Percentiles rank a stretch among this genome's conserved stretches.
phyloP scores from a whole-genome alignment of 2,888 invertebrate species.

The Brachyptera risi region DNA sequence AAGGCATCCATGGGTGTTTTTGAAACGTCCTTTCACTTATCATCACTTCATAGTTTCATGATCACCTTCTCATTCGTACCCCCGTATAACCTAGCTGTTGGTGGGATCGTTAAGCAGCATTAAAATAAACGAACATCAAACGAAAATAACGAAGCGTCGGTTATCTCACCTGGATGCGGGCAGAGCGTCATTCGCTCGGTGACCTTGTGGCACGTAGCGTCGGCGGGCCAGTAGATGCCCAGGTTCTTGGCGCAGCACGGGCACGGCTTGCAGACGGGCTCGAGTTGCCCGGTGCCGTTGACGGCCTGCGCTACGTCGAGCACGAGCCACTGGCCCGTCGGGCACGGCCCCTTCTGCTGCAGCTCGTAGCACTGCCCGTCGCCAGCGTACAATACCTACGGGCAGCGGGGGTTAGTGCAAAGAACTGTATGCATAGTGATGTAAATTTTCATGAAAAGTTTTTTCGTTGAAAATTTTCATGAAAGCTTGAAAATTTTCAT shows the following conservation, averaged over 20 bases:
- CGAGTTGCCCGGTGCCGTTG: neutral
- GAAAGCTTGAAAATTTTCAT: too few species aligned
- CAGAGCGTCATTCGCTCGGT: slow-evolving; percentile 24
- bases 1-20: too few species aligned
- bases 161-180: slow-evolving; percentile 22
- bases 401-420: neutral
- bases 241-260: slow-evolving; percentile 27
- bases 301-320: slow-evolving; percentile 20
- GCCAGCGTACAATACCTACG: slow-evolving; percentile 22
- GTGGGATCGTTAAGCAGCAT: too few species aligned
- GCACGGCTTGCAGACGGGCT: slow-evolving; percentile 26
- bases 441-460: too few species aligned
- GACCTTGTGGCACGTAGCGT: slow-evolving; percentile 22
- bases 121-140: too few species aligned
- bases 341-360: slow-evolving; percentile 23
- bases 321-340: slow-evolving; percentile 29
- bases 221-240: slow-evolving; percentile 28
- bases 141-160: too few species aligned
- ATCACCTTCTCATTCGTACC: too few species aligned
- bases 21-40: too few species aligned
- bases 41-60: too few species aligned
- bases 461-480: too few species aligned
- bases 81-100: too few species aligned
- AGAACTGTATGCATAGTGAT: too few species aligned
- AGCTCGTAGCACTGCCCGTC: slow-evolving; percentile 26